These are phyloP conservation scores for Paratilapia polleni DNA, from an alignment of 2,113 vertebrate genomes.

Conservation along the genomic window DNA sequence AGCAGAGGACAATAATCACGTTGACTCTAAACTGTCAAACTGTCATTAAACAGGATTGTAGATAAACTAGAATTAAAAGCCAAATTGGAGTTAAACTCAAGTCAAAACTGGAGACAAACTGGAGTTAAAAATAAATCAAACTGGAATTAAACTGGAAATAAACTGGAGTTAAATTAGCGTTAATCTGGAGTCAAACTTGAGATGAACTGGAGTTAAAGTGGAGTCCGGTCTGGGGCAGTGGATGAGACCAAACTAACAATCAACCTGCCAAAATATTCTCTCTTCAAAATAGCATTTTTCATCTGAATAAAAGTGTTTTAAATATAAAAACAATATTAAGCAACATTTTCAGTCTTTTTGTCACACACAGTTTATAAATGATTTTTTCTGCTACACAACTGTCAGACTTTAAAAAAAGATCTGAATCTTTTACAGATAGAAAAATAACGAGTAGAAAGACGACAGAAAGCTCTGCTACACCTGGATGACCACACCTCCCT, in stretches of 20 bases:
- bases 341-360: conserved; percentile 17
- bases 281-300: conserved; percentile 65
- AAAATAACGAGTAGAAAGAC: conserved; percentile 74
- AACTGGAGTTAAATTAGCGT: background rate
- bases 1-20: too few species aligned
- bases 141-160: background rate
- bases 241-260: conserved; percentile 22
- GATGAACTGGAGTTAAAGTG: background rate
- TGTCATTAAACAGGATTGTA: background rate
- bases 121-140: background rate
- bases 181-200: background rate
- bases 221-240: conserved; percentile 2
- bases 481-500: conserved; percentile 57
- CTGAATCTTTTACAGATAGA: conserved; percentile 59
- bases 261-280: conserved; percentile 64
- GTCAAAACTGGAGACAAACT: too few species aligned
- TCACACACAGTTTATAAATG: conserved; percentile 26
- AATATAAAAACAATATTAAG: conserved; percentile 63
- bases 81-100: background rate
- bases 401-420: conserved; percentile 27
- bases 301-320: conserved; percentile 33
- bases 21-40: background rate
- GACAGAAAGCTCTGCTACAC: conserved; percentile 70
- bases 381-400: conserved; percentile 44
- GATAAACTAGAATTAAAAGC: background rate